These are phyloP conservation scores for Festucalex cinctus DNA, from an alignment of 2,113 vertebrate species.

Conservation along the genomic window DNA sequence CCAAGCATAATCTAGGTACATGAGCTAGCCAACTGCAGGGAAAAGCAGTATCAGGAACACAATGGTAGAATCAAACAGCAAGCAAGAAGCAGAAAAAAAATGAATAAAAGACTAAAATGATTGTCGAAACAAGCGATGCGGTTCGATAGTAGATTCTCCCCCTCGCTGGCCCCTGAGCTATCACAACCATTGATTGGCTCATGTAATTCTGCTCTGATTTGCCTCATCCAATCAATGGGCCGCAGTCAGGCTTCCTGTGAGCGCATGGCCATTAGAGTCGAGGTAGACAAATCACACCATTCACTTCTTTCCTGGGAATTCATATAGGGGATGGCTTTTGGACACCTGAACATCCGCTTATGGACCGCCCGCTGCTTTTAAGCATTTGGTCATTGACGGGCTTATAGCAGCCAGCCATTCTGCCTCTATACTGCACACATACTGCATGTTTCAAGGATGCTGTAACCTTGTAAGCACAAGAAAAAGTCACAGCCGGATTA, in stretches of 20 bases:
- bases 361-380: not conserved
- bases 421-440: not conserved
- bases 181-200: conserved; percentile 66
- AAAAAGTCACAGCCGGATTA: not conserved
- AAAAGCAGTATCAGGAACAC: not conserved
- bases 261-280: conserved; percentile 49
- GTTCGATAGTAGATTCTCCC: conserved; percentile 54
- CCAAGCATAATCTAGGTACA: not conserved
- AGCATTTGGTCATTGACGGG: not conserved
- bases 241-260: conserved; percentile 60
- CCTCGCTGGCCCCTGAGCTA: conserved; percentile 55
- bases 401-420: not conserved
- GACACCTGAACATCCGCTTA: not conserved
- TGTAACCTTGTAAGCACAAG: conserved; percentile 6
- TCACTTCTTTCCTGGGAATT: not conserved
- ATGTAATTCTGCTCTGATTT: conserved; percentile 68
- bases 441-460: not conserved
- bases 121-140: conserved; percentile 32
- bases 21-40: not conserved
- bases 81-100: not conserved
- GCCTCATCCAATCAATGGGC: conserved; percentile 64
- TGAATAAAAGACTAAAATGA: conserved; percentile 3
- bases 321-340: not conserved
- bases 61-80: not conserved
- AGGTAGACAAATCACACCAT: conserved; percentile 34